phyloP scores from a whole-genome alignment of 53 echinoderm and acorn worm genomes.

The Hippasteria phrygiana region DNA sequence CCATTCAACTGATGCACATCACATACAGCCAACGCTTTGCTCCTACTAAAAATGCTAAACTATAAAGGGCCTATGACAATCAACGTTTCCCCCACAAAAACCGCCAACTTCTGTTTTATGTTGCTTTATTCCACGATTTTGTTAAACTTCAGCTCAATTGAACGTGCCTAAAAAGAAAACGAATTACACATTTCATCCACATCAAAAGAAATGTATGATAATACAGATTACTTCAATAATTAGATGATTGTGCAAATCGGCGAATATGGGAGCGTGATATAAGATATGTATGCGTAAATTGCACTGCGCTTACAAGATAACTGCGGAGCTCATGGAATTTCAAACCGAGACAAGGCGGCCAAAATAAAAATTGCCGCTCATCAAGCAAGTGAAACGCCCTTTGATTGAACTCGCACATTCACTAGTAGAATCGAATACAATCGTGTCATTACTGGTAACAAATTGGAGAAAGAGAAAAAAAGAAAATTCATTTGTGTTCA shows the following conservation, averaged over 20 bases:
- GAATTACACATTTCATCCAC: not conserved
- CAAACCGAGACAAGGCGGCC: not conserved
- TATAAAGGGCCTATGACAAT: too few relatives aligned
- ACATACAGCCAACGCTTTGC: constrained; percentile 2
- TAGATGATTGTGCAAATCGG: not conserved
- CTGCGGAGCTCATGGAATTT: not conserved
- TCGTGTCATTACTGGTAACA: constrained; percentile 11
- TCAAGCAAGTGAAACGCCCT: not conserved
- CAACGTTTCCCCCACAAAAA: too few relatives aligned
- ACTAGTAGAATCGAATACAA: constrained; percentile 49
- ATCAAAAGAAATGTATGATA: not conserved
- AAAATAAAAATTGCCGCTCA: not conserved
- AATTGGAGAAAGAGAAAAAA: not conserved
- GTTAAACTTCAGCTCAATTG: not conserved
- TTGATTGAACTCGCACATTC: not conserved
- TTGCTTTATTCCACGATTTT: not conserved
- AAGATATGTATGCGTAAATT: constrained; percentile 65
- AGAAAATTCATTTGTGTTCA: not conserved
- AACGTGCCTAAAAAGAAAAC: constrained; percentile 9
- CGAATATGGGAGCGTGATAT: constrained; percentile 19
- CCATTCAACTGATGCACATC: constrained; percentile 31
- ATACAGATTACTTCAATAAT: not conserved
- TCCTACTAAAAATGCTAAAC: constrained; percentile 12
- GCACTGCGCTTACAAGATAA: constrained; percentile 30
- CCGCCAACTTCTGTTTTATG: not conserved